phyloP scores from a whole-genome alignment of 2,888 invertebrate species.

The Diarsia brunnea region DNA sequence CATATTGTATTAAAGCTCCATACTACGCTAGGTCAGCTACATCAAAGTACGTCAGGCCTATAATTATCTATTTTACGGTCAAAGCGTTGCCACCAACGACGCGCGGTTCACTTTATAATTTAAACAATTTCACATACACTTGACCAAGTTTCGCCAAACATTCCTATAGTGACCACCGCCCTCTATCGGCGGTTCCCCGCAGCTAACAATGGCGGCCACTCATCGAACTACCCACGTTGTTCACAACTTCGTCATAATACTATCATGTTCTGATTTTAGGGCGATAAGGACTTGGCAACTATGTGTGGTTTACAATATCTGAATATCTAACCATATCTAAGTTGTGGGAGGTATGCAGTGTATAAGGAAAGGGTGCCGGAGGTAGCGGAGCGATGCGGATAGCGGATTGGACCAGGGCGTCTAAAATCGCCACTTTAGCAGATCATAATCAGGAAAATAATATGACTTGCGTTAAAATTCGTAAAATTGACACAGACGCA shows the following conservation, averaged over 20 bases:
- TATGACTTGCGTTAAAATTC: too few species aligned
- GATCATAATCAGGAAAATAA: too few species aligned
- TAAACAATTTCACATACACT: neutral
- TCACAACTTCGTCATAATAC: slow-evolving; percentile 6
- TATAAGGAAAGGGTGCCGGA: neutral
- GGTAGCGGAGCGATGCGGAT: neutral
- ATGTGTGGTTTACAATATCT: slow-evolving; percentile 2
- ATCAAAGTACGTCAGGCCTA: neutral
- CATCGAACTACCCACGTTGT: slow-evolving; percentile 11
- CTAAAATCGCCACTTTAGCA: too few species aligned
- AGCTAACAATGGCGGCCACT: slow-evolving; percentile 12
- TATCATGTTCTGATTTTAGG: slow-evolving; percentile 3
- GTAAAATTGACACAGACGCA: too few species aligned
- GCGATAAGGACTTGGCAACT: slow-evolving; percentile 4
- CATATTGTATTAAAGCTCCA: neutral
- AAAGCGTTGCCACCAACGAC: neutral
- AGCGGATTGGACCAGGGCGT: neutral
- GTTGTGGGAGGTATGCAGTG: neutral
- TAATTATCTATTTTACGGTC: neutral
- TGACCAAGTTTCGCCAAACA: slow-evolving; percentile 5
- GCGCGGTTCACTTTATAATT: neutral
- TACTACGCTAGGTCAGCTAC: neutral
- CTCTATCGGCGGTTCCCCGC: neutral
- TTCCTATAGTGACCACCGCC: slow-evolving; percentile 23
- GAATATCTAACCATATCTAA: neutral